Conservation (phyloP, 2,113 vertebrate genomes). For the Eolophus roseicapilla region DNA sequence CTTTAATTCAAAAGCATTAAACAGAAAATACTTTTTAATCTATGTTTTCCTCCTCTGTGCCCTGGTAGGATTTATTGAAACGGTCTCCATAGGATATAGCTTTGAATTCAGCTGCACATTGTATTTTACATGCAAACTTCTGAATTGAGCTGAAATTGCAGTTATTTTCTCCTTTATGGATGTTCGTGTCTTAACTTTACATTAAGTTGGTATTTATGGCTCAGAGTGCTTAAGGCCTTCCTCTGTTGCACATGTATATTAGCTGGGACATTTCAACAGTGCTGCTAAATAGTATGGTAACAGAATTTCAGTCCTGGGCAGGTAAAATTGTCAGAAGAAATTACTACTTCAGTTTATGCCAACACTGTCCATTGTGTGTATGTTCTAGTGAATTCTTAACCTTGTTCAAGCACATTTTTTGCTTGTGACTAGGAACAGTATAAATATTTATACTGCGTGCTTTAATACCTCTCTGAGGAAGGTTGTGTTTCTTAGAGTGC, state of each 20-base stretch:
- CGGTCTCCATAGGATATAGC: background rate
- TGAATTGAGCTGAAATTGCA: background rate
- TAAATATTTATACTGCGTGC: slow-evolving; percentile 32
- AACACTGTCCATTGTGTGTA: background rate
- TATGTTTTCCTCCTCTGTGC: background rate
- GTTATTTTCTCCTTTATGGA: background rate
- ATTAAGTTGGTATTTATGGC: background rate
- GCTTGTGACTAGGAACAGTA: background rate
- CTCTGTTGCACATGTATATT: background rate
- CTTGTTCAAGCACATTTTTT: background rate
- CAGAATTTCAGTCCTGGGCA: background rate
- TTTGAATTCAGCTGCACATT: background rate
- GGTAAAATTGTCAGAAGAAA: background rate
- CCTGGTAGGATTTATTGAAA: background rate
- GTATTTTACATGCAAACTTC: background rate
- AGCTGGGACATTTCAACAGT: background rate
- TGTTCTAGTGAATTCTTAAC: background rate
- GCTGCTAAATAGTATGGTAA: background rate
- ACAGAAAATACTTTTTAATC: background rate
- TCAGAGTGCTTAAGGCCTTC: background rate
- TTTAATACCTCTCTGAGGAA: slow-evolving; percentile 24
- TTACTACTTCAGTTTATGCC: background rate
- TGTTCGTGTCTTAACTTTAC: background rate
- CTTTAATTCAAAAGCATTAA: background rate
- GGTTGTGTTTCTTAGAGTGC: slow-evolving; percentile 1